Conservation (phyloP, 2,113 vertebrate genomes). For the Oryctolagus cuniculus region mOryCun1.1 NC_091441.1:43540001-43540500, state of each 20-base stretch:
- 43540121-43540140: background rate
- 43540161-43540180: background rate
- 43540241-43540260: background rate
- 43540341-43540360: background rate
- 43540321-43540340: rapidly evolving
- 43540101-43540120: background rate
- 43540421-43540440: background rate
- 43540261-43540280: background rate
- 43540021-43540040: background rate
- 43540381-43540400: background rate
- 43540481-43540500: background rate
- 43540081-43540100: background rate
- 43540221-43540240: background rate
- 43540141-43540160: background rate
- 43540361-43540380: background rate
- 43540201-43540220: background rate
- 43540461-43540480: background rate
- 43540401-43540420: background rate
- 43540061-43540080: background rate
- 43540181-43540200: background rate
- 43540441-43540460: background rate
- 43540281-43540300: background rate
- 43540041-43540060: background rate
- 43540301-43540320: background rate
- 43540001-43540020: background rate